phyloP scores from a whole-genome alignment of 2,888 invertebrate species.

The Spodoptera picta region DNA sequence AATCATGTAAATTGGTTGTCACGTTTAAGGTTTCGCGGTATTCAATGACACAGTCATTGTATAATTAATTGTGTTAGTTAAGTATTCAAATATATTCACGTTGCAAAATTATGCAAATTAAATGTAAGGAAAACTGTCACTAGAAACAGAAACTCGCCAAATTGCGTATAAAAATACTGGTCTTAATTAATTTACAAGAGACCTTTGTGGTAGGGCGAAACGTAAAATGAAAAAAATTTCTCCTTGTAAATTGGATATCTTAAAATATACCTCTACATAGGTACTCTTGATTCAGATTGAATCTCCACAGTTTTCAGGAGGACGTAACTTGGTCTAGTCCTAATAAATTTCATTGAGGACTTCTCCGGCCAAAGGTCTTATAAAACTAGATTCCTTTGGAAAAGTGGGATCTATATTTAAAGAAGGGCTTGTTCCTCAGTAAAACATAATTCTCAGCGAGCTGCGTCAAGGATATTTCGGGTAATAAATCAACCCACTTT shows the following conservation, averaged over 20 bases:
- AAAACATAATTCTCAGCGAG: slow-evolving; percentile 67
- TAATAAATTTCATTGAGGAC: slow-evolving; percentile 38
- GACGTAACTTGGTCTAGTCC: slow-evolving; percentile 17
- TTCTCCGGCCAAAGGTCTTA: slow-evolving; percentile 28
- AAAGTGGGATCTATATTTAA: slow-evolving; percentile 36
- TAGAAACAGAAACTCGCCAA: slow-evolving; percentile 18
- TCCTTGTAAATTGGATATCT: slow-evolving; percentile 25
- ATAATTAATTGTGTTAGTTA: slow-evolving; percentile 17
- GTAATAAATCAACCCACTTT: slow-evolving; percentile 78
- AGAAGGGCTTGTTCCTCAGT: slow-evolving; percentile 52
- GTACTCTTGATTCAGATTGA: slow-evolving; percentile 20
- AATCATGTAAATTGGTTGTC: background rate
- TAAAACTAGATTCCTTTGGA: slow-evolving; percentile 32
- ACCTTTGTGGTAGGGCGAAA: slow-evolving; percentile 28
- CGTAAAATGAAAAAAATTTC: slow-evolving; percentile 26
- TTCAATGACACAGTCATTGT: slow-evolving; percentile 33
- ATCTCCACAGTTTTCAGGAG: slow-evolving; percentile 32
- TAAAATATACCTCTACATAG: slow-evolving; percentile 25
- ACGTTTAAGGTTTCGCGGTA: slow-evolving; percentile 2
- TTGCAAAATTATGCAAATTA: slow-evolving; percentile 25
- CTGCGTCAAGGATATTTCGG: slow-evolving; percentile 71
- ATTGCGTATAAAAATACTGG: slow-evolving; percentile 27
- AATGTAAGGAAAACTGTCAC: slow-evolving; percentile 38
- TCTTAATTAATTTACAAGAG: slow-evolving; percentile 44
- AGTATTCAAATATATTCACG: slow-evolving; percentile 37